Conservation (phyloP, 2,888 invertebrate genomes). For the Nowickia ferox region DNA sequence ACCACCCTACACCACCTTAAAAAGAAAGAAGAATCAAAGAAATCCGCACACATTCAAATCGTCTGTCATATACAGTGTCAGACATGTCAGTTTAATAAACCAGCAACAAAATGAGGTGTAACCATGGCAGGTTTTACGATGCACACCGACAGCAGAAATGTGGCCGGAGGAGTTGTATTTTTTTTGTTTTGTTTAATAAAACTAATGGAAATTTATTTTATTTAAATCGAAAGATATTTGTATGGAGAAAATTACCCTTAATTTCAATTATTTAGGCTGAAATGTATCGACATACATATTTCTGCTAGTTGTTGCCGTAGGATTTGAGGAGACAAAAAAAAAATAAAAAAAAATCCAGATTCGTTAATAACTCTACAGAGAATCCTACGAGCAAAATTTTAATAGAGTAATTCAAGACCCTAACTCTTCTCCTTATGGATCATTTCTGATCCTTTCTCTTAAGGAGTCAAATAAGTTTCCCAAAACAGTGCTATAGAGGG, state of each 20-base stretch:
- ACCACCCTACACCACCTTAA: constrained; percentile 55
- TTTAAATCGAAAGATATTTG: background rate
- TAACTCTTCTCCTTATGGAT: no score
- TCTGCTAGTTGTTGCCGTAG: no score
- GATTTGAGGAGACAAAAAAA: no score
- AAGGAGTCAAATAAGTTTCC: no score
- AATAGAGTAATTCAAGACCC: no score
- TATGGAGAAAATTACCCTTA: background rate
- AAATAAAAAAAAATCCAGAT: no score
- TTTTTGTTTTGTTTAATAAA: background rate
- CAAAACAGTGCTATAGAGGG: no score
- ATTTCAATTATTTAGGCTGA: background rate
- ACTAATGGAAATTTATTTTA: background rate
- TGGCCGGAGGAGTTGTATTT: background rate
- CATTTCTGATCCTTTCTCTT: no score
- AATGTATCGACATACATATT: no score
- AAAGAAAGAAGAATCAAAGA: background rate
- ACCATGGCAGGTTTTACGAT: constrained; percentile 40
- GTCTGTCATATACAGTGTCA: constrained; percentile 32
- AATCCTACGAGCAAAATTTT: no score
- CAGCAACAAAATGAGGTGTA: constrained; percentile 59
- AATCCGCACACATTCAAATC: constrained; percentile 19
- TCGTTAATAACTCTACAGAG: no score
- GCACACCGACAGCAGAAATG: background rate
- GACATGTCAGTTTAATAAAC: constrained; percentile 35